These are phyloP conservation scores for Calypte anna DNA, from an alignment of 2,113 vertebrate species.

Conservation along the genomic window DNA sequence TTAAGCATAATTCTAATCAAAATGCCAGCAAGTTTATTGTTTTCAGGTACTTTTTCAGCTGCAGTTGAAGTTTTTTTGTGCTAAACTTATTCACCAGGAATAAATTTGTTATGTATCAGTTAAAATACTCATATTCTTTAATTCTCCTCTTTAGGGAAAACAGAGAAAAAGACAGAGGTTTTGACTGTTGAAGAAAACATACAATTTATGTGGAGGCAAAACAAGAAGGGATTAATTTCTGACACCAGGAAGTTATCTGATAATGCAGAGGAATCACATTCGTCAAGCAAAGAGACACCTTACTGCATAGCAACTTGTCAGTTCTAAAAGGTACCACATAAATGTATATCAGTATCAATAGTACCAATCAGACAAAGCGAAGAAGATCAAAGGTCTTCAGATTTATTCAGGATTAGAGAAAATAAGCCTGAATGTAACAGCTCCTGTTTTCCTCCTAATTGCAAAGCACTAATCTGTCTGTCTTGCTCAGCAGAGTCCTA, in stretches of 20 bases:
- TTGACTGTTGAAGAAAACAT: not conserved
- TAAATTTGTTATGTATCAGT: not conserved
- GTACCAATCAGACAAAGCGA: not conserved
- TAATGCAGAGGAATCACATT: not conserved
- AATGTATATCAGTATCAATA: not conserved
- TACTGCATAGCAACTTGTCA: not conserved
- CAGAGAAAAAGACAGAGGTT: not conserved
- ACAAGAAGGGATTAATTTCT: not conserved
- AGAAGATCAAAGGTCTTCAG: not conserved
- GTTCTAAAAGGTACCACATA: not conserved
- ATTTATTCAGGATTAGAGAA: slow-evolving; percentile 3
- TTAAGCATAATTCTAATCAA: not conserved
- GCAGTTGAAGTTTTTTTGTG: not conserved
- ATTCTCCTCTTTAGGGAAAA: not conserved
- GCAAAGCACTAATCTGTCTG: not conserved
- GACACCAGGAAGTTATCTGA: not conserved
- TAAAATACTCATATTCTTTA: not conserved
- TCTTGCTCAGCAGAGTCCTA: slow-evolving; percentile 9
- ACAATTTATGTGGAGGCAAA: not conserved
- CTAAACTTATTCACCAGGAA: not conserved
- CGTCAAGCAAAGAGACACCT: not conserved
- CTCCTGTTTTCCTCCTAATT: not conserved
- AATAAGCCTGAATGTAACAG: not conserved
- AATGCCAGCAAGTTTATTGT: not conserved
- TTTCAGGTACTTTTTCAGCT: not conserved